A percentile compares a stretch with the other conserved stretches of the same genome.
These are phyloP conservation scores for Umimayanthus chanpuru DNA, from an alignment of 92 coral and sea anemone genomes.

Conservation along the genomic window DNA sequence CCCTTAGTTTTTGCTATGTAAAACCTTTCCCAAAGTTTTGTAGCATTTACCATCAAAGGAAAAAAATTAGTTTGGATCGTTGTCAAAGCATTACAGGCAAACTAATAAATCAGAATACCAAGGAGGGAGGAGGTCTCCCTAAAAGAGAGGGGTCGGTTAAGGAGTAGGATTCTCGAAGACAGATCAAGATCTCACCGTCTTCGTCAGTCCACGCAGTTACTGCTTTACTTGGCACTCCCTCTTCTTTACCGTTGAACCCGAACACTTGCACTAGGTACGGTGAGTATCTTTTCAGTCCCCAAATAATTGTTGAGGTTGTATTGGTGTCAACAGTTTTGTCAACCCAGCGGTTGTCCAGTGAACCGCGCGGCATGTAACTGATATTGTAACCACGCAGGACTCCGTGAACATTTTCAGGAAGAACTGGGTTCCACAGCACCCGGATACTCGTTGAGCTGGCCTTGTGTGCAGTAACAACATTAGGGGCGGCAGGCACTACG, in stretches of 20 bases:
- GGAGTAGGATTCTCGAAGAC: background rate
- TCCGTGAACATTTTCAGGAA: conserved; percentile 63
- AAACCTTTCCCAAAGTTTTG: too few species aligned
- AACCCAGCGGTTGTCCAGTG: conserved; percentile 37
- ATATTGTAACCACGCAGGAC: conserved; percentile 75
- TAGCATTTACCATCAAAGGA: too few species aligned
- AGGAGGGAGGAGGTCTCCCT: too few species aligned
- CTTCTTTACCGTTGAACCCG: conserved; percentile 81
- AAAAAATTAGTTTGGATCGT: too few species aligned
- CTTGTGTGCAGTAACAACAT: conserved; percentile 56
- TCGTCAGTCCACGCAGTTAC: conserved; percentile 67
- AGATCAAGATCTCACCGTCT: conserved; percentile 68
- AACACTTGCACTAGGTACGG: conserved; percentile 70
- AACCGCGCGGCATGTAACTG: conserved; percentile 45
- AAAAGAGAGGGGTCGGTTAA: too few species aligned
- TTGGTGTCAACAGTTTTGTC: conserved; percentile 37
- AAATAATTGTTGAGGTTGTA: conserved; percentile 45
- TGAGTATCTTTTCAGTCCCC: conserved; percentile 67
- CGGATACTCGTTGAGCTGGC: conserved; percentile 77
- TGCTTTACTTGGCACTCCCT: conserved; percentile 62
- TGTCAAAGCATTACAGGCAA: too few species aligned
- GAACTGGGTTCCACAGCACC: conserved; percentile 80
- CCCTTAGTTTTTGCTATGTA: too few species aligned
- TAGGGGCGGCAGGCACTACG: conserved; percentile 60
- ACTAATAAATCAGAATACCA: too few species aligned